phyloP scores from a whole-genome alignment of 2,113 vertebrate genomes.

The Scolopax mira region DNA sequence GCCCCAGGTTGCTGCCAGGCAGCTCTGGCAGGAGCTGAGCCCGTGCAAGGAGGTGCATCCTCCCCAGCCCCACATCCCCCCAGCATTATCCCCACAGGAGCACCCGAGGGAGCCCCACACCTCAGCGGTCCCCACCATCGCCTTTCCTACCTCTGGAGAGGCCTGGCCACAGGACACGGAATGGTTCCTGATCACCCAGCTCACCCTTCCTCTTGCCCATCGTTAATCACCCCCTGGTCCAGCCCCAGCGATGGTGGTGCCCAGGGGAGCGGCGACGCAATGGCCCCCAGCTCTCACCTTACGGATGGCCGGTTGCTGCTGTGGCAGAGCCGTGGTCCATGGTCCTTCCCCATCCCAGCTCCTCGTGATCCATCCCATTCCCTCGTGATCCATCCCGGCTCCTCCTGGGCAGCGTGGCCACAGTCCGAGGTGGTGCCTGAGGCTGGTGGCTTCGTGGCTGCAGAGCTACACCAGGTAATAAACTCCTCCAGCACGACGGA shows the following conservation, averaged over 20 bases:
- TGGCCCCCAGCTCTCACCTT: background rate
- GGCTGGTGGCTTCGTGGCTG: background rate
- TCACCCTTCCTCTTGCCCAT: background rate
- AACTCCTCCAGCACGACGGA: background rate
- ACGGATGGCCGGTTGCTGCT: background rate
- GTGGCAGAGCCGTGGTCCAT: rapidly evolving
- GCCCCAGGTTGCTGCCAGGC: background rate
- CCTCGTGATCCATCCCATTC: no score
- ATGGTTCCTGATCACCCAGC: rapidly evolving
- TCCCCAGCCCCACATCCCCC: background rate
- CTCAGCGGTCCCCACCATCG: rapidly evolving
- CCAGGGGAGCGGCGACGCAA: background rate
- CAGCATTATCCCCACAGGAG: rapidly evolving
- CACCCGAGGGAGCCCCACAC: rapidly evolving
- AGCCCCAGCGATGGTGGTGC: background rate
- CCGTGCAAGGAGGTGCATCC: rapidly evolving
- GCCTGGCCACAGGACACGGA: rapidly evolving
- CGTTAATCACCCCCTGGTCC: rapidly evolving
- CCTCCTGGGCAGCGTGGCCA: no score
- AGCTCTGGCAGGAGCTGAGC: background rate
- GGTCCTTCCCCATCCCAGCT: background rate
- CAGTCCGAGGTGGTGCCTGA: background rate
- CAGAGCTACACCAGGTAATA: background rate
- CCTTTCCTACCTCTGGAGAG: background rate
- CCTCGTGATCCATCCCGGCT: background rate